These are phyloP conservation scores for Xenentodon cancila DNA, from an alignment of 2,797 vertebrate genomes.

Conservation along the genomic window DNA sequence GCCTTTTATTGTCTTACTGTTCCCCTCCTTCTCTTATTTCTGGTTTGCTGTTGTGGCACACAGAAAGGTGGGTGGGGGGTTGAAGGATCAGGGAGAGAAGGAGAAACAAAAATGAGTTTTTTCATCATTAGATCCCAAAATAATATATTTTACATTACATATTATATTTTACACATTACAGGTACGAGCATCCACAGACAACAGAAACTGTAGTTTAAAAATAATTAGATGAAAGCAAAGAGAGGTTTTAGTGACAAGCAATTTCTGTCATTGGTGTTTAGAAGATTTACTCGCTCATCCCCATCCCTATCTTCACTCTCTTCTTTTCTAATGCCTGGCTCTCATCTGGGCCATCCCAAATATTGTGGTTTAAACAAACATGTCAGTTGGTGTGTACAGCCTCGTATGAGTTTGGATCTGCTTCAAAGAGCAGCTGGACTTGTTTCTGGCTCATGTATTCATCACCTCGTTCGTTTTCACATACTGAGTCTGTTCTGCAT, in stretches of 20 bases:
- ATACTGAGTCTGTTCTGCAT: not conserved
- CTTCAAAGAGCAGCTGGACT: conserved; percentile 62
- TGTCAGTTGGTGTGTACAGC: conserved; percentile 62
- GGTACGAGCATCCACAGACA: no score
- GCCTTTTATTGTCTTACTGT: not conserved
- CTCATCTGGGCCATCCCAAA: conserved; percentile 63
- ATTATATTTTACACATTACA: no score
- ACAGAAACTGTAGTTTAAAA: not conserved
- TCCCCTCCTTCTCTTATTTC: not conserved
- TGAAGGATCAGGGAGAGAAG: conserved; percentile 16
- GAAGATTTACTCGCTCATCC: conserved; percentile 36
- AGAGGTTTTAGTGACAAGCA: not conserved
- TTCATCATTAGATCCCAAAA: not conserved
- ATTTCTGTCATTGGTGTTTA: conserved; percentile 25
- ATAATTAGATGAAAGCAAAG: not conserved
- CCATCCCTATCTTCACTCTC: conserved; percentile 1
- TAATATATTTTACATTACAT: no score
- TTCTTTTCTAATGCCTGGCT: conserved; percentile 39
- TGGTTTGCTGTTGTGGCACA: conserved; percentile 17
- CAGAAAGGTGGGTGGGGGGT: not conserved
- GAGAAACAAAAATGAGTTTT: conserved; percentile 7
- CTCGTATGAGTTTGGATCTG: conserved; percentile 69
- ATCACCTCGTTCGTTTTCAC: conserved; percentile 32
- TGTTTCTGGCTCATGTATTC: conserved; percentile 33
- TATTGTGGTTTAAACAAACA: conserved; percentile 74